Evolutionary conservation across 2,797 vertebrate genomes (phyloP).

Genomic region (Mormyrus hasselquistii): DNA sequence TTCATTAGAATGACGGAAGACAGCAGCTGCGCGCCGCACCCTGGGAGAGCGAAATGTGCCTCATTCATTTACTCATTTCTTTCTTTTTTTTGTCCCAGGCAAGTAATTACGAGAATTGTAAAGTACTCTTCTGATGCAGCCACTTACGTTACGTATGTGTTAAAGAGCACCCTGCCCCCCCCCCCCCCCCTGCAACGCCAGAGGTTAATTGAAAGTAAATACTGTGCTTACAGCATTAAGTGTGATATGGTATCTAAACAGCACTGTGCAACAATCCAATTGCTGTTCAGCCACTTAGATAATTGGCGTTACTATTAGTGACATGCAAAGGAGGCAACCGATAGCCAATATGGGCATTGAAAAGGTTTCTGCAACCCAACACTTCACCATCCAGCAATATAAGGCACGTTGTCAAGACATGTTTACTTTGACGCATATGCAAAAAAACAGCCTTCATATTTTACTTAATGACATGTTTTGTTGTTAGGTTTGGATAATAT

Average conservation of each 20-base stretch:
- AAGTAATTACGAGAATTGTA: slow-evolving; percentile 27
- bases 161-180: neutral
- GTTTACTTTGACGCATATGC: neutral
- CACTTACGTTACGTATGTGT: neutral
- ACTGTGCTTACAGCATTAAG: slow-evolving; percentile 9
- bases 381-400: neutral
- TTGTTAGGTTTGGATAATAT: neutral
- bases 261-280: neutral
- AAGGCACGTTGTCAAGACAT: neutral
- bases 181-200: neutral
- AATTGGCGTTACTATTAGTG: neutral
- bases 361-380: neutral
- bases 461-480: neutral
- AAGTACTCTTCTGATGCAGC: slow-evolving; percentile 4
- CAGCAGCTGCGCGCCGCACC: slow-evolving; percentile 27
- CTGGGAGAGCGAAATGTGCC: neutral
- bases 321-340: neutral
- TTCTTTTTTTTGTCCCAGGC: slow-evolving; percentile 29
- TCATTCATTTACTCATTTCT: neutral
- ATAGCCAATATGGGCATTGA: neutral
- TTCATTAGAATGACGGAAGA: slow-evolving; percentile 34
- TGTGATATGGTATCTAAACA: neutral
- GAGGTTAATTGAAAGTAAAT: slow-evolving; percentile 18
- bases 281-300: slow-evolving; percentile 13
- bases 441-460: neutral